Base-by-base conservation (phyloP, 2,888 invertebrate genomes). In the Altica lythri region DNA sequence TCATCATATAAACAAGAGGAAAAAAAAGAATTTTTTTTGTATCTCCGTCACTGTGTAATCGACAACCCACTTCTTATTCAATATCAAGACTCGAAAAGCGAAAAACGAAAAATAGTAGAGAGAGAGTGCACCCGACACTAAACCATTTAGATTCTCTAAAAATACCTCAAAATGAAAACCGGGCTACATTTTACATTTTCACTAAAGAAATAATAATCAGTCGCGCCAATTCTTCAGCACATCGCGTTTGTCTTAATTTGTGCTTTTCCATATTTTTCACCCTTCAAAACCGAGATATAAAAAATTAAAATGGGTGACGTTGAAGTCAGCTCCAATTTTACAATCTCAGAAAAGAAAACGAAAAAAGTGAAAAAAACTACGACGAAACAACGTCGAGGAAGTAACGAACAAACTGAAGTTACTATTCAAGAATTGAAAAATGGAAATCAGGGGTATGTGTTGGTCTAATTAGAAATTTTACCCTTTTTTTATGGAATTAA, bases 301-400 rank as follows among this genome's bases (percentile, higher is more conserved):
- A 22, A 34, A 25, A 35, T 22, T 29, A 48, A 38, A 79, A 93
- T 93, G 93, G 92, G 91, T 77, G 93, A 93, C 84, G 92, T 92
- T 73, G 92, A 92, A 79, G 85, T 89, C 66, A 88, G 90, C 82
- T 88, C 90, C 82, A 88, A 89, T 78, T 88, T 85, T 77, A 88
- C 90, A 75, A 86, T 89, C 75, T 90, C 90, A 76, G 90, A 90
- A 72, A 89, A 86, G 77, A 86, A 86, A 78, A 88, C 92, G 80
- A 86, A 90, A 76, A 91, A 91, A 78, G 93, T 92, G 83, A 89
- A 91, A 80, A 93, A 92, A 84, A 92, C n/a, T n/a, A n/a, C 92
- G 82, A 86, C 89, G 68, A 85, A 87, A 75, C 86, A 89, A 71
- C 86, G 90, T 78, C 88, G 89, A 79, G 86, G 85, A 74, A 83